Evolutionary conservation across 2,113 vertebrate genomes (phyloP).

Genomic region (Ictalurus punctatus): DNA sequence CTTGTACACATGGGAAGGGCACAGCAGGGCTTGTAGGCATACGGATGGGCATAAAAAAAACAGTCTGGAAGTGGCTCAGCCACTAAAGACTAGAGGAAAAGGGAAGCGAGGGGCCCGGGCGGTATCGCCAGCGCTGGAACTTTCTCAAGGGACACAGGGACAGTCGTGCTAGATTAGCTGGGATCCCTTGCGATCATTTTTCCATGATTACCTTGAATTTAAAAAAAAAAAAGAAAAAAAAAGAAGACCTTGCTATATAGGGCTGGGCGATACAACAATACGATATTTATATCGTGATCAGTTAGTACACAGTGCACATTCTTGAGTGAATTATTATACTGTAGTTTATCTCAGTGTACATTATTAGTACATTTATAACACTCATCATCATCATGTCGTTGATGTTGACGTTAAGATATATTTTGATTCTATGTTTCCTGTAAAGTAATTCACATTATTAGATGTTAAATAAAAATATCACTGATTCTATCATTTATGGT

Average conservation of each 20-base stretch:
- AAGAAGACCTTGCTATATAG: not conserved
- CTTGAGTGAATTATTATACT: no score
- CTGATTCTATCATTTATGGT: not conserved
- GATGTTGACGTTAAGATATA: not conserved
- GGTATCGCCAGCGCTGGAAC: constrained; percentile 41
- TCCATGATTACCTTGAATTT: not conserved
- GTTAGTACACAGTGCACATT: not conserved
- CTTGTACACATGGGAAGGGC: constrained; percentile 57
- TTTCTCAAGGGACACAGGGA: constrained; percentile 46
- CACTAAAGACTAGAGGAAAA: constrained; percentile 57
- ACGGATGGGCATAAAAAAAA: constrained; percentile 48
- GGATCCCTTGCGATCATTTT: constrained; percentile 7
- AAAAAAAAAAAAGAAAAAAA: no score
- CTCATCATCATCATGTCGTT: no score
- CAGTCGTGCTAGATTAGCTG: constrained; percentile 29
- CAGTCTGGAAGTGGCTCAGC: constrained; percentile 48
- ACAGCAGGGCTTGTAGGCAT: constrained; percentile 47
- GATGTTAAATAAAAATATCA: not conserved
- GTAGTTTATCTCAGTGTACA: not conserved
- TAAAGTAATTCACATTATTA: not conserved
- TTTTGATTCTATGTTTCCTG: not conserved
- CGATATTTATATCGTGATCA: not conserved
- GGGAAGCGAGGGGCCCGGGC: constrained; percentile 45
- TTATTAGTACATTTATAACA: not conserved
- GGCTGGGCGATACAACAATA: not conserved